Conservation (phyloP, 1,140 invertebrate species). For the Probaryconus sp. region DNA sequence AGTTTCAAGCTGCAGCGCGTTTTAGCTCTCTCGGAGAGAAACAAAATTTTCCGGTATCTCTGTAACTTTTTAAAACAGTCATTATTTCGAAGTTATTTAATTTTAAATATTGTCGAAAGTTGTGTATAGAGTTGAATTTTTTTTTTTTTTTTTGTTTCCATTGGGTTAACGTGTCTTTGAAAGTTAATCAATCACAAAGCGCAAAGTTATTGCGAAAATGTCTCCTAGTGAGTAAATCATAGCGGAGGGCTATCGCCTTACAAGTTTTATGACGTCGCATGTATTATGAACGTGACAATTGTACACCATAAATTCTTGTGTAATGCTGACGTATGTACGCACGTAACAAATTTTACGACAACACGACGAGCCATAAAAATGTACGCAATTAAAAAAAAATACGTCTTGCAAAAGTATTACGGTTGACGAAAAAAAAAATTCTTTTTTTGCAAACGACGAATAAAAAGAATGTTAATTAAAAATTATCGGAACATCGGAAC, state of each 20-base stretch:
- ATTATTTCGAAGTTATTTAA: no score
- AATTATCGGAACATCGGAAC: slow-evolving; percentile 1
- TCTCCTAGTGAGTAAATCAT: slow-evolving; percentile 58
- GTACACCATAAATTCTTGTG: slow-evolving; percentile 58
- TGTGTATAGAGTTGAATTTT: no score
- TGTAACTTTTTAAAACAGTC: no score
- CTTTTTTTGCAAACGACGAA: background rate
- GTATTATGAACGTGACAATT: slow-evolving; percentile 60
- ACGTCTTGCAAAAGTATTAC: no score
- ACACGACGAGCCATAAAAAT: slow-evolving; percentile 29
- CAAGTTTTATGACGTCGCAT: slow-evolving; percentile 55
- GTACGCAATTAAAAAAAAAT: background rate
- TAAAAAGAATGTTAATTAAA: background rate
- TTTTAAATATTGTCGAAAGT: no score
- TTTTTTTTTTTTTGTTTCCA: no score
- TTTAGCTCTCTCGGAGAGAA: no score
- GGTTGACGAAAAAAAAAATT: no score
- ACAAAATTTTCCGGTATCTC: no score
- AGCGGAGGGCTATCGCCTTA: slow-evolving; percentile 54
- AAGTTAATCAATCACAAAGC: slow-evolving; percentile 42
- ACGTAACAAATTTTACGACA: slow-evolving; percentile 39
- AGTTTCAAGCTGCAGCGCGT: no score
- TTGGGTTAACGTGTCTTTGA: no score
- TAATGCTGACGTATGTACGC: slow-evolving; percentile 51
- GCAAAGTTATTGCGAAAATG: slow-evolving; percentile 52